Base-by-base conservation (phyloP, 1,140 invertebrate genomes). In the Drosophila gunungcola region DNA sequence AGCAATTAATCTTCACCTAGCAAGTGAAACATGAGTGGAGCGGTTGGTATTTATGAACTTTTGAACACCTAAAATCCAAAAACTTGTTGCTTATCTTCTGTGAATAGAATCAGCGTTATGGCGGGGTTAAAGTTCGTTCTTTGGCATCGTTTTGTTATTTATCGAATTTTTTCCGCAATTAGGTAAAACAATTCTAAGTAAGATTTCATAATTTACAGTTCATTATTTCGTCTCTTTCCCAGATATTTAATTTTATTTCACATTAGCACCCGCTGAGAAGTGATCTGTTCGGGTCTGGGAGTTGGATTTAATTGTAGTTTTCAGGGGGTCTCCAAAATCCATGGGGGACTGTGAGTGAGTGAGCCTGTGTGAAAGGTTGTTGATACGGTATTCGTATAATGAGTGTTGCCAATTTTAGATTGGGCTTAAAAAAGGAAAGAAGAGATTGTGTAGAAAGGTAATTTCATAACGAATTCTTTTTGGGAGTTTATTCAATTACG, bases 301-400 rank as follows among this genome's bases (percentile, higher is more conserved):
- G 65, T 74, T 64, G 54, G 57, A 78, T 77, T 86, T 84, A 86
- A 84, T 84, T 86, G 82, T 86, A 78, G 77, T 84, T 70, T 85
- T 84, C 81, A 56, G 82, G 82, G 78, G 82, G 62, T 86, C 80
- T 54, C 41, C 46, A 69, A 39, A 42, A 49, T 25, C 64, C 38
- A 36, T 55, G n/a, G 62, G 78, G 49, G 64, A 36, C n/a, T 21
- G 38, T 62, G 76, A 36, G 38, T 25, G 39, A 34, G 52, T 51
- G 25, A 51, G 58, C 73, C 55, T 63, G 69, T 80, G 78, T 80
- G 80, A 83, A 80, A 84, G 78, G 78, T 81, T 81, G 68, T 74
- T 55, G 58, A 64, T 74, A 64, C 51, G 55, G 65, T 64, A 69
- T 61, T 67, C 78, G 16, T 61, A 68, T 68, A 57, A 68, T 72